Conservation (phyloP, 2,113 vertebrate species). For the Mungos mungo region DNA sequence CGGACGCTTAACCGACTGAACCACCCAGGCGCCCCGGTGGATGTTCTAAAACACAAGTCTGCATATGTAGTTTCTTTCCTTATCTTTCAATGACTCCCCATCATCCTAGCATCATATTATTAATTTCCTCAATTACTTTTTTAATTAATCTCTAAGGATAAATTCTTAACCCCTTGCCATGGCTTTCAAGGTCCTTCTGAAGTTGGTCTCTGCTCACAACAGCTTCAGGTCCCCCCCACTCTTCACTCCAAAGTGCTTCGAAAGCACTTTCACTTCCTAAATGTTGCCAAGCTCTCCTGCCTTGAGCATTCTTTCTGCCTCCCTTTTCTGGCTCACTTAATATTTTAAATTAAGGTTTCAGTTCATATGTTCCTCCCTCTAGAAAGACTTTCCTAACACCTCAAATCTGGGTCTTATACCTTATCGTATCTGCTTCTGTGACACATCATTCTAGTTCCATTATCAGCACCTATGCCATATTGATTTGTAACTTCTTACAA, state of each 20-base stretch:
- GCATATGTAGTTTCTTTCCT: neutral
- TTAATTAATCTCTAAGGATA: neutral
- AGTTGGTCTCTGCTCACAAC: neutral
- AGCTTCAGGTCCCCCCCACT: neutral
- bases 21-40: neutral
- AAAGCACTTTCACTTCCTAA: neutral
- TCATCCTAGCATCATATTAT: neutral
- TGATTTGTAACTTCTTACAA: neutral
- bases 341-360: neutral
- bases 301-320: neutral
- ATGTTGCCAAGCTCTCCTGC: neutral
- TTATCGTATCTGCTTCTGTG: neutral
- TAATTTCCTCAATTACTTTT: neutral
- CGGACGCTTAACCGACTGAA: too few relatives aligned
- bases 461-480: neutral
- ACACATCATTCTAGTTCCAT: neutral
- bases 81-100: neutral
- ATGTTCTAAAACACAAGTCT: neutral
- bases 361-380: neutral
- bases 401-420: neutral
- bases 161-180: neutral
- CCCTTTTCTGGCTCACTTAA: neutral
- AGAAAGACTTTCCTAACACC: neutral
- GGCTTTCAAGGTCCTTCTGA: neutral
- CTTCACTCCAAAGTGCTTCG: neutral